A percentile compares a stretch with the other conserved stretches of the same genome.
These are phyloP conservation scores for Pygocentrus nattereri DNA, from an alignment of 2,797 vertebrate genomes.

Conservation along the genomic window DNA sequence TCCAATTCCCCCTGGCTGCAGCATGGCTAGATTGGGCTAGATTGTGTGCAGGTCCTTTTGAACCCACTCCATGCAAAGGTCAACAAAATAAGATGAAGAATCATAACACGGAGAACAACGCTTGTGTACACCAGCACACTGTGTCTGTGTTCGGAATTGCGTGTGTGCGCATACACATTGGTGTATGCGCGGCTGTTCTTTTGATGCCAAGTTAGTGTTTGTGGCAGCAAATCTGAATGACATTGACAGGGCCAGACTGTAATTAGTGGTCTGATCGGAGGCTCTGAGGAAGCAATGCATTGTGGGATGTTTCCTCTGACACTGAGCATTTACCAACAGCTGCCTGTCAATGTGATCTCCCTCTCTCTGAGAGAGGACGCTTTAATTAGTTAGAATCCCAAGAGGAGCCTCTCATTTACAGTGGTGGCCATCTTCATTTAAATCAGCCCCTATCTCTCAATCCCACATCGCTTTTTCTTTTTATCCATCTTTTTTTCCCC, in stretches of 20 bases:
- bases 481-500: constrained; percentile 67
- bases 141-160: constrained; percentile 27
- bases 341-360: constrained; percentile 67
- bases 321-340: constrained; percentile 66
- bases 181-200: constrained; percentile 33
- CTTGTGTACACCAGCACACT: constrained; percentile 46
- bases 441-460: constrained; percentile 59
- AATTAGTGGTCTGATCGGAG: constrained; percentile 62
- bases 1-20: constrained; percentile 84
- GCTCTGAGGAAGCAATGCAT: constrained; percentile 59
- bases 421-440: constrained; percentile 67
- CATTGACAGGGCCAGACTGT: constrained; percentile 64
- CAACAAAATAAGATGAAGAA: constrained; percentile 76
- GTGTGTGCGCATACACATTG: constrained; percentile 1
- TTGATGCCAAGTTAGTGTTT: constrained; percentile 47
- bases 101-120: constrained; percentile 62
- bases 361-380: constrained; percentile 61
- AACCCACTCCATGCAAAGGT: constrained; percentile 75
- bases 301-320: constrained; percentile 63
- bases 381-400: constrained; percentile 71
- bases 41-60: constrained; percentile 83
- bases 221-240: constrained; percentile 58
- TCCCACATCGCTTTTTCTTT: constrained; percentile 59
- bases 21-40: constrained; percentile 67
- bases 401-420: constrained; percentile 67